Evolutionary conservation across 1,140 invertebrate genomes (phyloP).

Genomic region (Drosophila bocki): DNA sequence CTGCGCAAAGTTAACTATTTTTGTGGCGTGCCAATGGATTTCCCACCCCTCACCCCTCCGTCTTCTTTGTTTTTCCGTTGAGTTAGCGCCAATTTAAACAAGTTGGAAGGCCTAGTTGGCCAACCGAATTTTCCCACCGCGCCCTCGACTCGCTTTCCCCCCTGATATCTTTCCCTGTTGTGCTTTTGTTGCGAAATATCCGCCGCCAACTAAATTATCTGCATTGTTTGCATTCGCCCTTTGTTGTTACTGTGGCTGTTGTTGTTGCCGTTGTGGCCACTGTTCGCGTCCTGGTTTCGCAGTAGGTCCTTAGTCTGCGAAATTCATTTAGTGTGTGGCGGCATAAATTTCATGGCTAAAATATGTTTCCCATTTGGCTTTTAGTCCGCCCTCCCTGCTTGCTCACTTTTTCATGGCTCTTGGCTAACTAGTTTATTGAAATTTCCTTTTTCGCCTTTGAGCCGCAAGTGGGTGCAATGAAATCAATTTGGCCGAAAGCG

Average conservation of each 20-base stretch:
- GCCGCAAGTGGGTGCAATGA: constrained; percentile 33
- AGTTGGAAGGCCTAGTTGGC: constrained; percentile 48
- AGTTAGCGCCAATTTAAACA: constrained; percentile 68
- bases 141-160: not conserved
- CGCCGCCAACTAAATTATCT: constrained; percentile 78
- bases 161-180: constrained; percentile 13
- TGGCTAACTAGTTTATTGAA: constrained; percentile 65
- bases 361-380: constrained; percentile 67
- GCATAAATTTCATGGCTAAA: constrained; percentile 81
- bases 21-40: constrained; percentile 70
- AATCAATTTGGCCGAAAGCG: constrained; percentile 65
- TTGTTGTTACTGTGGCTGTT: constrained; percentile 35
- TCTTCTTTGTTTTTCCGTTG: constrained; percentile 37
- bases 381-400: constrained; percentile 18
- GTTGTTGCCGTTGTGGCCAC: constrained; percentile 22
- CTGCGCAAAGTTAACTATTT: constrained; percentile 72
- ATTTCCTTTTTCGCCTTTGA: constrained; percentile 26
- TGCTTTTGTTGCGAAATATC: constrained; percentile 56
- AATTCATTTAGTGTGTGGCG: constrained; percentile 70
- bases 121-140: constrained; percentile 4
- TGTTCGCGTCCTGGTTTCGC: constrained; percentile 32
- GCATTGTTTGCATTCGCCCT: constrained; percentile 74
- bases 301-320: constrained; percentile 50
- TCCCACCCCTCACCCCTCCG: constrained; percentile 2
- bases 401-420: constrained; percentile 38